Percentiles rank a stretch among this genome's conserved stretches.
phyloP scores from a whole-genome alignment of 2,797 vertebrate genomes.

The Rhincodon typus region DNA sequence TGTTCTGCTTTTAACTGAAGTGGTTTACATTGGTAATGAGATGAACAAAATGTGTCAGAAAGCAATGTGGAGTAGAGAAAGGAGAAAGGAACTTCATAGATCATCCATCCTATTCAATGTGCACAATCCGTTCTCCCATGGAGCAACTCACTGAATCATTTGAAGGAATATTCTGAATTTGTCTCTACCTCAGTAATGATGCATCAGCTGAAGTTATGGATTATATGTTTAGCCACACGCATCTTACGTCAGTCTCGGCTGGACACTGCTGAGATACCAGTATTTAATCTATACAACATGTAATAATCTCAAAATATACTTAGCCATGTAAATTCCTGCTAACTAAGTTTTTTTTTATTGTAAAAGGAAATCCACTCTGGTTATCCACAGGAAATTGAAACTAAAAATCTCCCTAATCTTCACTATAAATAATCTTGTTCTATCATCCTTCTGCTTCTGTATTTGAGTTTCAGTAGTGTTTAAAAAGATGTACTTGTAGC shows the following conservation, averaged over 20 bases:
- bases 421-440: neutral
- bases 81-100: neutral
- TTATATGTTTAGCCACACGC: neutral
- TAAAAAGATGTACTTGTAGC: neutral
- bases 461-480: neutral
- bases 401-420: neutral
- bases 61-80: neutral
- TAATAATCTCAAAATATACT: neutral
- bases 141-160: neutral
- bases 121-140: neutral
- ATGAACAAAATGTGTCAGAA: neutral
- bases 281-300: neutral
- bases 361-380: neutral
- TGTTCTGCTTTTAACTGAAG: neutral
- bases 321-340: neutral
- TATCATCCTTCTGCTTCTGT: neutral
- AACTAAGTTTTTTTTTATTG: neutral
- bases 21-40: neutral
- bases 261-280: neutral
- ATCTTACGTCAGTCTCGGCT: neutral
- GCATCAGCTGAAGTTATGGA: neutral
- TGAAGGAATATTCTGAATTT: neutral
- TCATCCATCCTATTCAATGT: neutral
- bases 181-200: neutral
- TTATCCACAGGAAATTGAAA: neutral